Evolutionary conservation across 2,888 invertebrate genomes (phyloP), one percentile per base, ranked within the genome.

Genomic region (Chrysodeixis includens): DNA sequence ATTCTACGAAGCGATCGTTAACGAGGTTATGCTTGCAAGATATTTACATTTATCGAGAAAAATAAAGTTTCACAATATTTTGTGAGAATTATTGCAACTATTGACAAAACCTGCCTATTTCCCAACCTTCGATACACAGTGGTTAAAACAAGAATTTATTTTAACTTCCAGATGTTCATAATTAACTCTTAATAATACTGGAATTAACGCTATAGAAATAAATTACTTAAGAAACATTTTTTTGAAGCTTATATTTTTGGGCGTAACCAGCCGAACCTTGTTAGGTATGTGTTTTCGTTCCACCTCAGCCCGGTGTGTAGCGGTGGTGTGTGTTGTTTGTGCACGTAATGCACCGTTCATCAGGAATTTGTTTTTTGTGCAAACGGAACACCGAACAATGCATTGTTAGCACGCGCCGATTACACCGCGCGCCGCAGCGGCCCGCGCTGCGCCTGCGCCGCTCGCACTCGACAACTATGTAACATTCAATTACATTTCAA

Each of bases 1-100:
- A 74, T 78, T 60, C 69, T 67, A 56, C 63, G 67, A 77, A 76
- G 64, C 51, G 30, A 56, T 78, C 78, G 69, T 79, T 77, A 77
- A 59, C 68, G 65, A 53, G 16, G 60, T 55, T 62, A 69, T 66
- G 67, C 66, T 69, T 66, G 73, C 74, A 76, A 55, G 53, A 56
- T 40, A 69, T 69, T 63, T 30, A 58, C 20, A 70, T 73, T 73
- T 76, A 68, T 68, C 70, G 67, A 62, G 30, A 57, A 54, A 40
- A 51, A 7, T 30, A 32, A 14, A 60, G 55, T 44, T 71, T 5
- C 49, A 44, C 52, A 58, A 61, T 16, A 20, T 30, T 55, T 58
- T 40, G 30, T 69, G 26, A n/a, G 26, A 63, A 60, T 35, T 22
- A 40, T 20, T 53, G 40, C 44, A 54, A 56, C n/a, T 40, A 35